phyloP scores from a whole-genome alignment of 1,140 invertebrate genomes.

The Protaetia brevitarsis region DNA sequence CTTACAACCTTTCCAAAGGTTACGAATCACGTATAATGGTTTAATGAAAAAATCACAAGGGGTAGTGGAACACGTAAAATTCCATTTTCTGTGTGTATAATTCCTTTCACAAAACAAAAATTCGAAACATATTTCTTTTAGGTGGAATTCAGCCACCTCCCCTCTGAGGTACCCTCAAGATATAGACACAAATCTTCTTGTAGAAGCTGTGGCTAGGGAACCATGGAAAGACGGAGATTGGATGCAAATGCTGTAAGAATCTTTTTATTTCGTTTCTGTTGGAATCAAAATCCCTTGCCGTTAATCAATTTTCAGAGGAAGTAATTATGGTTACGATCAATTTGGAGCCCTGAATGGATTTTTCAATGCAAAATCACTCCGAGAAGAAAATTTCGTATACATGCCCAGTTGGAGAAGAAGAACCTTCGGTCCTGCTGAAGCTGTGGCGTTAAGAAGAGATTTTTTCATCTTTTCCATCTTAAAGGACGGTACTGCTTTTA shows the following conservation, averaged over 20 bases:
- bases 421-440: slow-evolving; percentile 30
- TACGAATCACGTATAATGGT: slow-evolving; percentile 41
- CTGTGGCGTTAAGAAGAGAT: slow-evolving; percentile 28
- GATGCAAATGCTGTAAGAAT: slow-evolving; percentile 37
- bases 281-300: neutral
- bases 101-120: neutral
- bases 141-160: slow-evolving; percentile 37
- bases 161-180: slow-evolving; percentile 38
- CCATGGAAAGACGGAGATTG: slow-evolving; percentile 42
- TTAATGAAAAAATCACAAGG: slow-evolving; percentile 30
- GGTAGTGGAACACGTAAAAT: slow-evolving; percentile 38
- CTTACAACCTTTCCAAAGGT: slow-evolving; percentile 36
- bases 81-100: slow-evolving; percentile 42
- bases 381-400: slow-evolving; percentile 35
- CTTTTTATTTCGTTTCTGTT: neutral
- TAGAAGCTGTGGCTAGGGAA: slow-evolving; percentile 35
- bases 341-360: slow-evolving; percentile 39
- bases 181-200: slow-evolving; percentile 30
- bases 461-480: slow-evolving; percentile 34
- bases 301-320: slow-evolving; percentile 26
- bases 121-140: slow-evolving; percentile 29
- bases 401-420: slow-evolving; percentile 34
- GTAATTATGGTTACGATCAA: slow-evolving; percentile 38
- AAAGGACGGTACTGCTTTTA: slow-evolving; percentile 36
- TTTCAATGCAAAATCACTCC: slow-evolving; percentile 29